Percentiles rank a stretch among this genome's conserved stretches.
Evolutionary conservation across 2,888 invertebrate species (phyloP).

Genomic region (Drosophila anomelani): DNA sequence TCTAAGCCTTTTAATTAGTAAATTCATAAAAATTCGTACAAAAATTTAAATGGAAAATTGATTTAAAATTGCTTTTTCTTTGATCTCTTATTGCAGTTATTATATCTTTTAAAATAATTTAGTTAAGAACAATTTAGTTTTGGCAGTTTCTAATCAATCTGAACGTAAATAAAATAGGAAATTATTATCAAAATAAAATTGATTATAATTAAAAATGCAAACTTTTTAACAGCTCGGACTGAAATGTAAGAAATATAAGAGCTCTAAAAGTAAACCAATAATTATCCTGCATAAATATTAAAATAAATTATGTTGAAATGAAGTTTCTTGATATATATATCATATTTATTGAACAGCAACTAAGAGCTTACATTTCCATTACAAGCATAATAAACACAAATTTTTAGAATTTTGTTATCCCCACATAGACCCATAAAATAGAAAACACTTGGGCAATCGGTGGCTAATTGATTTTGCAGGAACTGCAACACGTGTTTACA

Average conservation of each 20-base stretch:
- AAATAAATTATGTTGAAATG: not conserved
- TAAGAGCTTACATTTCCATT: not conserved
- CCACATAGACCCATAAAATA: not conserved
- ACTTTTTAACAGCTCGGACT: not conserved
- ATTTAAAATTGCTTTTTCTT: too few relatives aligned
- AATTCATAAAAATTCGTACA: too few relatives aligned
- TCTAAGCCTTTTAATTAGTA: too few relatives aligned
- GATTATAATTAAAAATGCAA: not conserved
- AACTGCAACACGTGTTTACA: conserved; percentile 66
- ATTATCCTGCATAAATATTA: not conserved
- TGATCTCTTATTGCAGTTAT: too few relatives aligned
- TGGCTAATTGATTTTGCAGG: conserved; percentile 47
- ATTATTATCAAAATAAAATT: not conserved
- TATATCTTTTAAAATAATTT: not conserved
- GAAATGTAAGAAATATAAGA: not conserved
- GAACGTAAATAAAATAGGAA: not conserved
- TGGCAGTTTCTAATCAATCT: not conserved
- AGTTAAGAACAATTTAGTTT: not conserved
- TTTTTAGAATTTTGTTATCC: not conserved
- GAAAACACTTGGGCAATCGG: conserved; percentile 16
- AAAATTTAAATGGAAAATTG: too few relatives aligned
- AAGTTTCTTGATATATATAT: not conserved
- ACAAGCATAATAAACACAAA: not conserved
- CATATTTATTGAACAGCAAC: not conserved
- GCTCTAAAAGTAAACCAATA: not conserved